These are phyloP conservation scores for Cromileptes altivelis DNA, from an alignment of 2,113 vertebrate species.

Conservation along the genomic window DNA sequence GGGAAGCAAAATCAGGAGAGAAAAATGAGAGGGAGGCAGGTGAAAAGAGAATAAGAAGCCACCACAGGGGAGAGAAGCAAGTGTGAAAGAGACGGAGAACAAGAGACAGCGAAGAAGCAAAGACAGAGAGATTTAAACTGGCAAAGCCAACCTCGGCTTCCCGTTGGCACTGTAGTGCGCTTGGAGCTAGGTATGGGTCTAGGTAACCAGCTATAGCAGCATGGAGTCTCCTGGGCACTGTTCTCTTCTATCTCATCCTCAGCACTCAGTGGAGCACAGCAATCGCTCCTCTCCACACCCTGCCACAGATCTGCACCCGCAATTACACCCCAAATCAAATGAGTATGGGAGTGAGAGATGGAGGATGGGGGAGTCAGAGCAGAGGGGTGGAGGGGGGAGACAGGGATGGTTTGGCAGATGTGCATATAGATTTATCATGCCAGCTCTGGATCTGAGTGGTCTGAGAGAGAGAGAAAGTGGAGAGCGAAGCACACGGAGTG, in stretches of 20 bases:
- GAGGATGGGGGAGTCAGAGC: slow-evolving; percentile 16
- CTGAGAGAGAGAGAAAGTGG: slow-evolving; percentile 43
- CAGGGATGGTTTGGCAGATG: slow-evolving; percentile 66
- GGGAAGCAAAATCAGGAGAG: not conserved
- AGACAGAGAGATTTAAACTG: slow-evolving; percentile 41
- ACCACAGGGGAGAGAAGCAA: slow-evolving; percentile 24
- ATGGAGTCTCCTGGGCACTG: slow-evolving; percentile 58
- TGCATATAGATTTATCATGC: slow-evolving; percentile 71
- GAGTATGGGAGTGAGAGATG: slow-evolving; percentile 69
- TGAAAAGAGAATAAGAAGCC: slow-evolving; percentile 18
- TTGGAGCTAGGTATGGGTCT: slow-evolving; percentile 46
- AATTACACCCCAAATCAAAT: slow-evolving; percentile 80
- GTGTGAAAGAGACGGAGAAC: slow-evolving; percentile 36
- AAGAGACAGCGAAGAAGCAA: slow-evolving; percentile 21
- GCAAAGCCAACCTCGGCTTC: slow-evolving; percentile 44
- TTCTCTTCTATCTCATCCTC: slow-evolving; percentile 69
- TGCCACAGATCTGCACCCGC: slow-evolving; percentile 74
- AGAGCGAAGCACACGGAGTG: slow-evolving; percentile 38
- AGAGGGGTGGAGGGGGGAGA: slow-evolving; percentile 23
- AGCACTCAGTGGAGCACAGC: slow-evolving; percentile 69
- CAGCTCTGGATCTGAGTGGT: slow-evolving; percentile 50
- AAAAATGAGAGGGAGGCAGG: not conserved
- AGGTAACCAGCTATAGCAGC: slow-evolving; percentile 61
- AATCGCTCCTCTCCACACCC: slow-evolving; percentile 76
- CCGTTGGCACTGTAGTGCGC: slow-evolving; percentile 44